Evolutionary conservation across 2,113 vertebrate species (phyloP), one percentile per base, ranked within the genome.

Genomic region (Callaeas wilsoni): DNA sequence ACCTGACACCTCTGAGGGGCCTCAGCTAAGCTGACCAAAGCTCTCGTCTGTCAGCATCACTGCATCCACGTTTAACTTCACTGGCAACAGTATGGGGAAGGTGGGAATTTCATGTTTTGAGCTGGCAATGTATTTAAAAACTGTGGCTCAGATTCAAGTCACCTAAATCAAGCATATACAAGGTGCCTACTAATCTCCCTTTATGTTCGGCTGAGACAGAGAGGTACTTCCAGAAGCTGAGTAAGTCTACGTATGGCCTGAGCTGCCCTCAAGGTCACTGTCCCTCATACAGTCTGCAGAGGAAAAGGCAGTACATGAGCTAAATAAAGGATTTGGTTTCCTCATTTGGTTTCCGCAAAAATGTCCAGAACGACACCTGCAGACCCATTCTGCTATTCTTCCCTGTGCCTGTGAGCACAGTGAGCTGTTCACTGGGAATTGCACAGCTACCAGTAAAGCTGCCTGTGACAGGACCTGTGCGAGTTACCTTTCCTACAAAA

Each of bases 21-120:
- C 33, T 50, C 76, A 81, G 60, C 67, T 92, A 92, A 93, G 67
- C 65, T 81, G 55, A 73, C 44, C 62, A 91, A 89, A 91, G 62
- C 49, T 68, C 75, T 63, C 5, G 7, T 87, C 92, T 71, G 57
- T 79, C 83, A 95, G 20, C 67, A 83, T 83, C 67, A 8, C 30
- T 23, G 29, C 21, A 42, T 75, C 35, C 64, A 47, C 0, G 0
- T 49, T 42, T 81, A 73, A 84, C 30, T 67, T 56, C 35, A 46
- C 10, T 53, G 60, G 77, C 30, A 92, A 46, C 5, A 57, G 23
- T 10, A 86, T 42, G 18, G 30, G 23, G 44, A 67, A 29, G 16
- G 23, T 13, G 27, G 19, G 4, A 50, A 41, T 80, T 83, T 88
- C 17, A 46, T 32, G 13, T 57, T 82, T 76, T 46, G 63, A 92